phyloP scores from a whole-genome alignment of 37 sponge, comb jelly and placozoan genomes.

The Ianthella basta region DNA sequence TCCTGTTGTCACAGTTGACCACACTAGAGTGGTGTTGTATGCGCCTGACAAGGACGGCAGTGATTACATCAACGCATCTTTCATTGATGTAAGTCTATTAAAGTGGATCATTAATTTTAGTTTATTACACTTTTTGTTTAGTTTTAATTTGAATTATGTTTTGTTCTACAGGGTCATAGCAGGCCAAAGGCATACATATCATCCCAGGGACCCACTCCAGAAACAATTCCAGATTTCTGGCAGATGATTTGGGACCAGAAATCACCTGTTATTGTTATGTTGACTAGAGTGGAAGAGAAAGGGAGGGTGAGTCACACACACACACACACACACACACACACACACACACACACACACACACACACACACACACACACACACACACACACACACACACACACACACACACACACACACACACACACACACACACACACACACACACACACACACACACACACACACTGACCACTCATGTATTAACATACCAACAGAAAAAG shows the following conservation, averaged over 20 bases:
- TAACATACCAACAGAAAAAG: constrained; percentile 1
- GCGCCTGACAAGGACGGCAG: background rate
- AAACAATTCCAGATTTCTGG: constrained; percentile 27
- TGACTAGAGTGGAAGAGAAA: constrained; percentile 28
- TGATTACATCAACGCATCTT: constrained; percentile 32
- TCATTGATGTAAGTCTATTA: constrained; percentile 13
- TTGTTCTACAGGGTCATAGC: background rate
- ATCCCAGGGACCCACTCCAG: constrained; percentile 19
- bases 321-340: constrained; percentile 27
- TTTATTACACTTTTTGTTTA: background rate
- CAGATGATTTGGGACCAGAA: constrained; percentile 31
- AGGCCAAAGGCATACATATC: constrained; percentile 19
- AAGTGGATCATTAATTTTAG: background rate
- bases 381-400: constrained; percentile 34
- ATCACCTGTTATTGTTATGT: constrained; percentile 25
- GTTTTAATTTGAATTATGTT: background rate
- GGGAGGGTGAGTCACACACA: constrained; percentile 17
- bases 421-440: constrained; percentile 15
- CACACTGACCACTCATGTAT: background rate
- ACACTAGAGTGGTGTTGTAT: constrained; percentile 1
- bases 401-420: constrained; percentile 34
- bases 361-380: constrained; percentile 34
- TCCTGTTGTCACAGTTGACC: constrained; percentile 9
- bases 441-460: constrained; percentile 16
- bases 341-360: constrained; percentile 36